These are phyloP conservation scores for Brachionus plicatilis DNA, from an alignment of 1,140 invertebrate species.

Conservation along the genomic window DNA sequence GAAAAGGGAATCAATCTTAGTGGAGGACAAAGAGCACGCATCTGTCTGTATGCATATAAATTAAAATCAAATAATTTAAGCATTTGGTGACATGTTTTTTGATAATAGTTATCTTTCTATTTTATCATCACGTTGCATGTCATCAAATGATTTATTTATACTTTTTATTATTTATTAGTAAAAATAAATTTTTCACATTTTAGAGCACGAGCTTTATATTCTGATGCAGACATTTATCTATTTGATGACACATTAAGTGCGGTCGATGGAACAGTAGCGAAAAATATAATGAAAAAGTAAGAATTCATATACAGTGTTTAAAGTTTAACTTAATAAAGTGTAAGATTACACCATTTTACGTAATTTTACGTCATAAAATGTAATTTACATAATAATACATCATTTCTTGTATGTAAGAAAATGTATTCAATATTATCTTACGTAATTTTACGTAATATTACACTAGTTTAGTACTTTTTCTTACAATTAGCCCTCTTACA, in stretches of 20 bases:
- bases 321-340: too few relatives aligned
- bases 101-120: neutral
- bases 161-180: neutral
- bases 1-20: constrained; percentile 75
- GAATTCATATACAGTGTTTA: too few relatives aligned
- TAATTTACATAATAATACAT: too few relatives aligned
- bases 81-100: neutral
- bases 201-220: constrained; percentile 67
- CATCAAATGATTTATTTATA: neutral
- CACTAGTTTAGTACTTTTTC: too few relatives aligned
- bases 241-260: constrained; percentile 76
- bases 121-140: neutral
- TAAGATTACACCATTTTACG: too few relatives aligned
- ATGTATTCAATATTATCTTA: too few relatives aligned
- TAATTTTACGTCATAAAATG: too few relatives aligned
- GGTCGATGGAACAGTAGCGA: constrained; percentile 73
- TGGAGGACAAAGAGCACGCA: constrained; percentile 82
- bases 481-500: too few relatives aligned
- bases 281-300: constrained; percentile 65
- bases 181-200: neutral
- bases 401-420: too few relatives aligned
- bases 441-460: too few relatives aligned
- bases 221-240: constrained; percentile 71
- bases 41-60: constrained; percentile 59
- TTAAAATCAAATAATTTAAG: neutral